Percentiles rank a stretch among this genome's conserved stretches.
Evolutionary conservation across 2,797 vertebrate species (phyloP).

Genomic region (Cryptoblepharus egeriae): DNA sequence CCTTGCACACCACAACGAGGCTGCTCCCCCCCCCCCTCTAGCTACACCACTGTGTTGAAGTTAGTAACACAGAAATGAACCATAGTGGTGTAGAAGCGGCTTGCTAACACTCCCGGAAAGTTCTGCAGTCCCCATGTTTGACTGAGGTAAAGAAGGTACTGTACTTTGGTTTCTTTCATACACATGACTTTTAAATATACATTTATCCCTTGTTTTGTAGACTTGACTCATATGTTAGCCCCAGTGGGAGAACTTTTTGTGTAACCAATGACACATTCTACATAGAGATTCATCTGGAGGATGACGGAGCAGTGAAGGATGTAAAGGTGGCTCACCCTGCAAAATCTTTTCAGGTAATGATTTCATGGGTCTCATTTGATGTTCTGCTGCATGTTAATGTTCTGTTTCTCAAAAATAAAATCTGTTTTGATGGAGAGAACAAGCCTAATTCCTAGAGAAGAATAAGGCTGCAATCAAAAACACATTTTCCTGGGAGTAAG

Average conservation of each 20-base stretch:
- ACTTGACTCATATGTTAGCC: slow-evolving; percentile 80
- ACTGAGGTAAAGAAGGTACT: background rate
- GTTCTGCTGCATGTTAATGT: too few relatives aligned
- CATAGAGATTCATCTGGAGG: slow-evolving; percentile 84
- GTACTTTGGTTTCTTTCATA: slow-evolving; percentile 1
- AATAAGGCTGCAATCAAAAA: too few relatives aligned
- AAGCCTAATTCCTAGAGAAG: too few relatives aligned
- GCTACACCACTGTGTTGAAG: too few relatives aligned
- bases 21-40: too few relatives aligned
- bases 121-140: background rate
- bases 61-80: background rate
- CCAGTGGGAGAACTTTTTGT: slow-evolving; percentile 83
- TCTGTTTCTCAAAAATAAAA: too few relatives aligned
- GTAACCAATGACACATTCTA: slow-evolving; percentile 88
- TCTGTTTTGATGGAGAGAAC: too few relatives aligned
- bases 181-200: slow-evolving; percentile 26
- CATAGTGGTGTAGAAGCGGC: background rate
- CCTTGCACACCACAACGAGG: too few relatives aligned
- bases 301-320: slow-evolving; percentile 77
- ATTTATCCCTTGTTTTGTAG: slow-evolving; percentile 59
- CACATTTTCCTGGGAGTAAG: too few relatives aligned
- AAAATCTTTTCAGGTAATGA: slow-evolving; percentile 80
- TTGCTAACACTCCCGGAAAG: background rate
- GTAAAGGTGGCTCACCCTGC: slow-evolving; percentile 85
- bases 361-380: background rate